Evolutionary conservation across 2,888 invertebrate genomes (phyloP).

Genomic region (Chymomyza procnemis): DNA sequence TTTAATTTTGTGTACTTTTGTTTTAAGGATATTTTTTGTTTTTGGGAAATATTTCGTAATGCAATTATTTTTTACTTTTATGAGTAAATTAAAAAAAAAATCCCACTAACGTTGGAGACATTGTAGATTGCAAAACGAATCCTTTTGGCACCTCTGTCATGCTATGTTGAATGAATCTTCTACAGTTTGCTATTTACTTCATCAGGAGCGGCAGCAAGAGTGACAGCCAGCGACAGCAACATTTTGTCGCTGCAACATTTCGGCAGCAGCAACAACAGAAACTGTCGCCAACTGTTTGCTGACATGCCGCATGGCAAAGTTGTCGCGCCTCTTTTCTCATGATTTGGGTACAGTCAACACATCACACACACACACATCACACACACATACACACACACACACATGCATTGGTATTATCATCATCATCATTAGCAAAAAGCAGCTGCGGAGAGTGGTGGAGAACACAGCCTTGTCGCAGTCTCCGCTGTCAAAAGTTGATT

Average conservation of each 20-base stretch:
- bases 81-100: too few species aligned
- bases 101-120: too few species aligned
- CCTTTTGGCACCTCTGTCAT: background rate
- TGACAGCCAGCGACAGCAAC: slow-evolving; percentile 50
- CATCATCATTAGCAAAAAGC: slow-evolving; percentile 68
- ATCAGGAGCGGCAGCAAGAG: too few species aligned
- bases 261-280: slow-evolving; percentile 50
- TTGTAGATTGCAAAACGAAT: too few species aligned
- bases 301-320: slow-evolving; percentile 28
- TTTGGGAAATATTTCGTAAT: too few species aligned
- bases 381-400: slow-evolving; percentile 8
- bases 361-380: slow-evolving; percentile 15
- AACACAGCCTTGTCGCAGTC: slow-evolving; percentile 14
- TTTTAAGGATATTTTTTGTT: too few species aligned
- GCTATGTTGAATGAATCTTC: background rate
- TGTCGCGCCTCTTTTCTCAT: slow-evolving; percentile 45
- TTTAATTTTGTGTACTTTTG: too few species aligned
- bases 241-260: slow-evolving; percentile 63
- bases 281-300: slow-evolving; percentile 67
- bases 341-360: slow-evolving; percentile 65
- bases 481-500: slow-evolving; percentile 69
- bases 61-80: too few species aligned
- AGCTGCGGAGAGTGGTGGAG: slow-evolving; percentile 39
- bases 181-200: too few species aligned
- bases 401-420: slow-evolving; percentile 56